Percentiles rank a stretch among this genome's conserved stretches.
Evolutionary conservation across 2,113 vertebrate genomes (phyloP).

Genomic region (Sinocyclocheilus rhinocerous): DNA sequence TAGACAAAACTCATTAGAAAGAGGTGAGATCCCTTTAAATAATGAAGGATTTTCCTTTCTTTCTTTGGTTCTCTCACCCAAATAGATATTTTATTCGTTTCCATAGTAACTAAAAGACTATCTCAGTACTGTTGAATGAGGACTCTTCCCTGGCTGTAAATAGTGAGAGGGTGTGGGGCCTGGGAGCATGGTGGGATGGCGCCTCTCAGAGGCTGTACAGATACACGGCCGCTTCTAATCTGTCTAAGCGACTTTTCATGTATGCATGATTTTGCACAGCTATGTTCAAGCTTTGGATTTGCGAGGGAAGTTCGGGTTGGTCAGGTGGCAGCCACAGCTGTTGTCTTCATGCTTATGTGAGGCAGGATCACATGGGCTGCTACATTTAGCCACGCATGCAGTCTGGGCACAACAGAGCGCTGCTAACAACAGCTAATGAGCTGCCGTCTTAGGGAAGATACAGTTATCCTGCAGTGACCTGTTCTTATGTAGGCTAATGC

Average conservation of each 20-base stretch:
- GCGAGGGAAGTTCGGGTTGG: conserved; percentile 17
- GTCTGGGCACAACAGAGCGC: conserved; percentile 3
- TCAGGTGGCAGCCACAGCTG: conserved; percentile 55
- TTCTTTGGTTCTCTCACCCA: conserved; percentile 55
- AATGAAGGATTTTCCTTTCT: conserved; percentile 56
- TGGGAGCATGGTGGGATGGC: conserved; percentile 48
- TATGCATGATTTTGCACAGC: background rate
- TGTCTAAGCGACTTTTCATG: background rate
- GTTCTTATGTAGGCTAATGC: conserved; percentile 14
- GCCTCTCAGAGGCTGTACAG: conserved; percentile 57
- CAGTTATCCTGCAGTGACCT: conserved; percentile 13
- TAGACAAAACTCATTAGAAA: conserved; percentile 63
- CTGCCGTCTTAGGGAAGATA: background rate
- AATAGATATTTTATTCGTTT: conserved; percentile 66
- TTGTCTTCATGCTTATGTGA: conserved; percentile 28
- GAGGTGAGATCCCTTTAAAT: conserved; percentile 65
- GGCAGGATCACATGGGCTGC: conserved; percentile 36
- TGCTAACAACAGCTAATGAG: conserved; percentile 14
- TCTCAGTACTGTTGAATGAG: conserved; percentile 62
- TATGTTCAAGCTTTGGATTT: background rate
- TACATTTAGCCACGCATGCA: conserved; percentile 5
- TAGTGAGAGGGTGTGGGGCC: conserved; percentile 18
- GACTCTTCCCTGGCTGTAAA: conserved; percentile 59
- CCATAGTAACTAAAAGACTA: conserved; percentile 67
- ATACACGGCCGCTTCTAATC: conserved; percentile 17